Percentiles rank a stretch among this genome's conserved stretches.
phyloP scores from a whole-genome alignment of 2,113 vertebrate genomes.

The Camelus bactrianus region DNA sequence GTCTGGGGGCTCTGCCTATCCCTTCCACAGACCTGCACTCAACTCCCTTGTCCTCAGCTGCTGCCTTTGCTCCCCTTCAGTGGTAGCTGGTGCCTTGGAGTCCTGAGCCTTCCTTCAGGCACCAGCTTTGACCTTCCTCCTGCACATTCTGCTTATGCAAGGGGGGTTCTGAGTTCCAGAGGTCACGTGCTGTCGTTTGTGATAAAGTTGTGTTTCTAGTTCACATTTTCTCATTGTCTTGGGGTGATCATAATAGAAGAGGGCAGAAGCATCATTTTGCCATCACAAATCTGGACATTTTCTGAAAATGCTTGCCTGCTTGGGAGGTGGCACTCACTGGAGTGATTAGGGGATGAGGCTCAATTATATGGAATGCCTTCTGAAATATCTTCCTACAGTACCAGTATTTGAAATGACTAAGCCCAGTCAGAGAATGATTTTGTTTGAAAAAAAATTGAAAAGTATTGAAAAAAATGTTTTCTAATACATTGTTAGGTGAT shows the following conservation, averaged over 20 bases:
- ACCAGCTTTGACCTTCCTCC: not conserved
- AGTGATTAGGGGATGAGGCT: not conserved
- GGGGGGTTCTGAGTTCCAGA: not conserved
- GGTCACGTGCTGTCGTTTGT: not conserved
- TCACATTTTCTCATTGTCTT: not conserved
- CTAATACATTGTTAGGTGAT: not conserved
- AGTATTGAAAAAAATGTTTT: not conserved
- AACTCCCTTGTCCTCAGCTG: not conserved
- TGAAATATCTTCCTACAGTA: not conserved
- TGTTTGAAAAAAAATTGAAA: not conserved
- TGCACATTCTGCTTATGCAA: not conserved
- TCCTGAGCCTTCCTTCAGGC: not conserved
- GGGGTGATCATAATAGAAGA: not conserved
- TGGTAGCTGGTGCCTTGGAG: too few species aligned
- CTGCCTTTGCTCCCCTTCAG: not conserved
- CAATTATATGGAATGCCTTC: not conserved
- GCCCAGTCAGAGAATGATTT: conserved; percentile 17
- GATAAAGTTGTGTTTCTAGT: not conserved
- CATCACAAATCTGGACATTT: not conserved
- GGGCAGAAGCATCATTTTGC: not conserved
- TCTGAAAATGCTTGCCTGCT: not conserved
- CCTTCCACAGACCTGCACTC: accelerated
- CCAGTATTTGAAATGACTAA: conserved; percentile 11
- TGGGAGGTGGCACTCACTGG: not conserved
- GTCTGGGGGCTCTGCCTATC: not conserved